Evolutionary conservation across 2,888 invertebrate species (phyloP).

Genomic region (Deilephila elpenor): DNA sequence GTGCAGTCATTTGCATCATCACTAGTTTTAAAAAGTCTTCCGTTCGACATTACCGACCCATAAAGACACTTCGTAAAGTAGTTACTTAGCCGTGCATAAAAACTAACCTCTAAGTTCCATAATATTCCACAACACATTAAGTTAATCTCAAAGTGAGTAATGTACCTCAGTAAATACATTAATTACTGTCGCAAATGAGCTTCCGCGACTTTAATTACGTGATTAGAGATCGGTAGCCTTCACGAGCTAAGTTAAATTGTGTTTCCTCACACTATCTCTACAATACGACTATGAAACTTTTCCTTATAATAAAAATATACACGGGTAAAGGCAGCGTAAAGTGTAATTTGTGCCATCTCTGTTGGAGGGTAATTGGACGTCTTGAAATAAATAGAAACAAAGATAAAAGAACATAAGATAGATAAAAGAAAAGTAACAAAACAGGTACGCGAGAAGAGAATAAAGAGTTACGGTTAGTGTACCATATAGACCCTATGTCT

Average conservation of each 20-base stretch:
- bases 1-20: too few species aligned
- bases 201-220: constrained; percentile 49
- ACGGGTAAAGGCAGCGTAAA: constrained; percentile 20
- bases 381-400: too few species aligned
- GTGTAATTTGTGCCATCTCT: constrained; percentile 30
- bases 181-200: constrained; percentile 52
- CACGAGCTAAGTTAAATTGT: constrained; percentile 56
- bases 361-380: constrained; percentile 39
- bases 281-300: constrained; percentile 43
- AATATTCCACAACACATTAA: constrained; percentile 14
- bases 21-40: too few species aligned
- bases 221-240: constrained; percentile 48
- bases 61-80: too few species aligned
- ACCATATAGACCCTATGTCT: too few species aligned
- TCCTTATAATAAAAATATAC: constrained; percentile 38
- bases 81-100: too few species aligned
- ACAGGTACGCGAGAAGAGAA: too few species aligned
- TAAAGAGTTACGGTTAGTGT: too few species aligned
- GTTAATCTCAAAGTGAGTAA: constrained; percentile 27
- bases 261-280: constrained; percentile 46
- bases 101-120: not conserved
- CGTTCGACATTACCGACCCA: too few species aligned
- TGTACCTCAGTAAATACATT: constrained; percentile 44
- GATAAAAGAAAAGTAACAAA: too few species aligned
- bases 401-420: too few species aligned